Conservation (phyloP, 2,797 vertebrate genomes). For the Euthynnus affinis region DNA sequence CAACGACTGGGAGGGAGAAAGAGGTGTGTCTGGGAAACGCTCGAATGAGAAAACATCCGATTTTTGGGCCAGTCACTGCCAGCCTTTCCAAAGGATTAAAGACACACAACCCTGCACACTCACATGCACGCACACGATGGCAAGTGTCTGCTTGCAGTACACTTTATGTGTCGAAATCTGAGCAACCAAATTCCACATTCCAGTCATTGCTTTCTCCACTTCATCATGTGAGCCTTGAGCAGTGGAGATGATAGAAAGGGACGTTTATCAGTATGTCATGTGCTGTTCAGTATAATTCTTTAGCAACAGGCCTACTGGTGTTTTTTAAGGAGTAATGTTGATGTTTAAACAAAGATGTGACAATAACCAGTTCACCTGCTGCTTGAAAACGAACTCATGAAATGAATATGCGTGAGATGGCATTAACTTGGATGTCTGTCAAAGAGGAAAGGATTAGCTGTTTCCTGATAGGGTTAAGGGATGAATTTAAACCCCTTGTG, state of each 20-base stretch:
- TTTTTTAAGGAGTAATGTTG: not conserved
- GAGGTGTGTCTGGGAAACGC: slow-evolving; percentile 81
- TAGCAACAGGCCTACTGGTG: not conserved
- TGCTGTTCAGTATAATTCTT: not conserved
- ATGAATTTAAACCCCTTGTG: not conserved
- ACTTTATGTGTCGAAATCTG: slow-evolving; percentile 79
- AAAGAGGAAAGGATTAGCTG: not conserved
- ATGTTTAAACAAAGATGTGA: not conserved
- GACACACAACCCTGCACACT: slow-evolving; percentile 44
- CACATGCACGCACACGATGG: slow-evolving; percentile 50
- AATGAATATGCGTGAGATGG: not conserved
- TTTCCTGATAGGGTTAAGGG: not conserved
- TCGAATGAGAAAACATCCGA: slow-evolving; percentile 83
- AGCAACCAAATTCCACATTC: slow-evolving; percentile 78
- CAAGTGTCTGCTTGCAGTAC: slow-evolving; percentile 80
- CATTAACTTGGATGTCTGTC: not conserved
- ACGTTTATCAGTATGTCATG: not conserved
- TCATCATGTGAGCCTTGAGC: slow-evolving; percentile 63
- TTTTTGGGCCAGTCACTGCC: slow-evolving; percentile 75
- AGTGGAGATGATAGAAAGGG: slow-evolving; percentile 20
- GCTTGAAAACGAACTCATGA: not conserved
- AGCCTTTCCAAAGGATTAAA: slow-evolving; percentile 70
- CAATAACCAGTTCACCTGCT: not conserved
- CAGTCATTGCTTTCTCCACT: slow-evolving; percentile 75
- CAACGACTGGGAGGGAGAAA: slow-evolving; percentile 29